Evolutionary conservation across 2,888 invertebrate genomes (phyloP).

Genomic region (Trissolcus japonicus): DNA sequence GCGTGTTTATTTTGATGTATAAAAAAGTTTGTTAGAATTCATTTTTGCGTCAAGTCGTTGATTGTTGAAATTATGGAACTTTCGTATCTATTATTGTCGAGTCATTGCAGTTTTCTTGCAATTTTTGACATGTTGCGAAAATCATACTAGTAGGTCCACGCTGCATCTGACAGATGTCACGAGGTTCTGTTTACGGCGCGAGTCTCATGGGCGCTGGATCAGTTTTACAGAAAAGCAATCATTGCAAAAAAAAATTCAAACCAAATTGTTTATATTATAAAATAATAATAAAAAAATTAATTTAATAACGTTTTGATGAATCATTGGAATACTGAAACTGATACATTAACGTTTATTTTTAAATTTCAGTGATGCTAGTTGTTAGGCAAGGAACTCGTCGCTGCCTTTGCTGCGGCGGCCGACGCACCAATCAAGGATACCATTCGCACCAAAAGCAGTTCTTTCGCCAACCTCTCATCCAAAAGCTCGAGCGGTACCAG

Average conservation of each 20-base stretch:
- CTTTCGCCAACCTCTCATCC: slow-evolving; percentile 62
- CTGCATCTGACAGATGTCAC: slow-evolving; percentile 15
- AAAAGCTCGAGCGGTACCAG: slow-evolving; percentile 68
- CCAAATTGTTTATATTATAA: too few relatives aligned
- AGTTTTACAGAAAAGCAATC: too few relatives aligned
- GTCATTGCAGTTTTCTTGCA: too few relatives aligned
- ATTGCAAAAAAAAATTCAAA: too few relatives aligned
- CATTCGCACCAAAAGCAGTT: slow-evolving; percentile 63
- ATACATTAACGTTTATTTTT: not conserved
- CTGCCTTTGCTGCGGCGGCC: slow-evolving; percentile 72
- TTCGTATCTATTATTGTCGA: not conserved
- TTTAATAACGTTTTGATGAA: too few relatives aligned
- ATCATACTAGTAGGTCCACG: slow-evolving; percentile 2
- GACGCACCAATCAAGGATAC: slow-evolving; percentile 65
- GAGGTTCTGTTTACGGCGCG: slow-evolving; percentile 12
- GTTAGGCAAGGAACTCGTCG: slow-evolving; percentile 71
- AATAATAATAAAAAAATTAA: too few relatives aligned
- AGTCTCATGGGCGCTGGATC: not conserved
- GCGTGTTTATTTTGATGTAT: too few relatives aligned
- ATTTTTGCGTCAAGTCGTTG: too few relatives aligned
- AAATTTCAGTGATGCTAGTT: slow-evolving; percentile 69
- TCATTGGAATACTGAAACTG: too few relatives aligned
- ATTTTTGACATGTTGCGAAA: too few relatives aligned
- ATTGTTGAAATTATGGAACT: not conserved
- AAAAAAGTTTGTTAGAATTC: too few relatives aligned